Base-by-base conservation (phyloP, 2,888 invertebrate species). In the Blastobasis adustella region DNA sequence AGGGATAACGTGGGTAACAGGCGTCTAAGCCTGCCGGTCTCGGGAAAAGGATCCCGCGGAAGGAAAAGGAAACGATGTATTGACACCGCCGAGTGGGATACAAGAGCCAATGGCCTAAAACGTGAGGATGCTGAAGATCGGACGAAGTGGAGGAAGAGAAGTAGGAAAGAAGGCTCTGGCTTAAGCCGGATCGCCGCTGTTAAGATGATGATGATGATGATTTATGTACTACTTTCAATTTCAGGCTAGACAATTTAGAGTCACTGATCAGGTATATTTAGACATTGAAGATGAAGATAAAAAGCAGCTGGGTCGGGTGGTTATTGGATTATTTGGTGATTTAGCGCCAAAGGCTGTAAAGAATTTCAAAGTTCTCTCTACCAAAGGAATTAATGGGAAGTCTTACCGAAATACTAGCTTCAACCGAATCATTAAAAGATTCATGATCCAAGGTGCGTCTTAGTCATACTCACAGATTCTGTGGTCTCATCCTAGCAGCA, bases 261-360 rank as follows among this genome's bases (percentile, higher is more conserved):
- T 96, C 10, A 96, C 96, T 0, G 92, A 95, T 63, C 92, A 94
- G 84, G 94, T 96, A 2, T 96, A 91, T 74, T 91, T 98, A 58
- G 96, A 97, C 70, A 90, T 98, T 6, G 90, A 91, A 68, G 92
- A 93, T 62, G 94, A 93, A 59, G 93, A 92, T 51, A 90, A 93
- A 73, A 23, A 23, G 23, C 84, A 90, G 8, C 76, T 92, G 9
- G 98, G 97, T 0, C 89, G 93, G 57, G 93, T 98, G 52, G 92
- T 94, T 0, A 92, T 98, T 59, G 98, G 97, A 0, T 85, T 98
- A n/a, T 96, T 97, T 84, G 97, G 97, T 0, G 93, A 96, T 57
- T 82, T 93, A 49, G 95, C 93, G 0, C 98, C 98, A 2, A 95
- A 93, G 76, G 94, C 98, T 0, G 96, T 94, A 0, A 90, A 93